Evolutionary conservation across 2,888 invertebrate species (phyloP), one percentile per base, ranked within the genome.

Genomic region (Palloptera scutellata): DNA sequence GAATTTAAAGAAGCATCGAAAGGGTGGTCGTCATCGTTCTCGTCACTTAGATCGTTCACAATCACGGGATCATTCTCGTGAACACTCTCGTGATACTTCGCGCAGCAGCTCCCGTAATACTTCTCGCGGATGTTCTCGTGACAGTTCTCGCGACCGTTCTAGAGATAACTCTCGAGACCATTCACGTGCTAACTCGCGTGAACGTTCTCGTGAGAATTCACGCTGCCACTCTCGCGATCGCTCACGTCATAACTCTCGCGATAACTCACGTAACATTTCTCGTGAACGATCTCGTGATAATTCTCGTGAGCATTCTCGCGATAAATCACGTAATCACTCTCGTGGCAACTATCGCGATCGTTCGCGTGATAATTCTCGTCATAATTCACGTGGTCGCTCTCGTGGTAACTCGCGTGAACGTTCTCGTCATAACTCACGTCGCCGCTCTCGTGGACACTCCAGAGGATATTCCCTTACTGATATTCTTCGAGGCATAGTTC

Each of bases 201-300:
- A 57, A 12, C 57, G 17, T 19, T 64, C 64, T 13, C 57, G 51
- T 8, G 40, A 15, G 1, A 30, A 52, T 17, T 20, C 61, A 8
- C 61, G 62, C 13, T 41, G 40, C n/a, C 41, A 11, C 12, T 30
- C 30, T 4, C 30, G 30, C 6, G 30, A 6, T 30, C 2, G 6
- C 6, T 61, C 59, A 19, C 59, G 59, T 20, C 30, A n/a, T 1
- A 43, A 45, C 45, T 54, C 43, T 1, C 42, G 43, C 17, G 53
- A 52, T 17, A 45, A 40, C 20, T 20, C 48, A 40, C 63, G 58
- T 41, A 17, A 12, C 48, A 48, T 13, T 20, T 42, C 19, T n/a
- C 58, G 17, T 51, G 57, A 48, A 57, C 51, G 51, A 51, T 64
- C 64, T 51, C 57, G 64, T 51, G 48, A 57, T 51, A 48, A 45